Percentiles rank a stretch among this genome's conserved stretches.
Conservation (phyloP, 2,113 vertebrate genomes). For the Grammomys dolichurus region DNA sequence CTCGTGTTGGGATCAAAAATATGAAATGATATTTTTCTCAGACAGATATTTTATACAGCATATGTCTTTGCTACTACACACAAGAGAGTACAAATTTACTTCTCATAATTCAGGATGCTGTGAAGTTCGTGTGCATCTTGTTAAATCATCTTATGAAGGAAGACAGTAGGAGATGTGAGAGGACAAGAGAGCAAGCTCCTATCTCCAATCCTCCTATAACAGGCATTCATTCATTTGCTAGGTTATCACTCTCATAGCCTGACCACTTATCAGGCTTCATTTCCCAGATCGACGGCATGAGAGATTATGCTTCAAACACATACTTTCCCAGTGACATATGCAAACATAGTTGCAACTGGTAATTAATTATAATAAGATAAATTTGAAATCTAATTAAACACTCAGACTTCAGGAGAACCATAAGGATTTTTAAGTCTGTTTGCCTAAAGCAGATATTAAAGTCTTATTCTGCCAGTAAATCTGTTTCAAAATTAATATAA, state of each 20-base stretch:
- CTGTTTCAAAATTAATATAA: not conserved
- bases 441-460: not conserved
- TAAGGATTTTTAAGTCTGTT: conserved; percentile 9
- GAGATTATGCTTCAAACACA: not conserved
- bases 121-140: not conserved
- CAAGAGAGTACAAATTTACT: not conserved
- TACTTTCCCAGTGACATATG: not conserved
- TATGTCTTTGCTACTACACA: not conserved
- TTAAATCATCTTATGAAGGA: not conserved
- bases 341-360: not conserved
- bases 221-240: not conserved
- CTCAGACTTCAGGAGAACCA: not conserved
- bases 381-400: not conserved
- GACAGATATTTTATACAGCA: not conserved
- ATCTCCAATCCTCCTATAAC: not conserved
- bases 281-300: not conserved
- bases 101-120: not conserved
- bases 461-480: not conserved
- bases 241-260: not conserved
- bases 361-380: conserved; percentile 33
- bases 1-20: not conserved
- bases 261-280: not conserved
- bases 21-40: not conserved
- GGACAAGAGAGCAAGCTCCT: not conserved
- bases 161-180: not conserved